A percentile compares a stretch with the other conserved stretches of the same genome.
phyloP scores from a whole-genome alignment of 2,113 vertebrate species.

The Bagarius yarrelli region DNA sequence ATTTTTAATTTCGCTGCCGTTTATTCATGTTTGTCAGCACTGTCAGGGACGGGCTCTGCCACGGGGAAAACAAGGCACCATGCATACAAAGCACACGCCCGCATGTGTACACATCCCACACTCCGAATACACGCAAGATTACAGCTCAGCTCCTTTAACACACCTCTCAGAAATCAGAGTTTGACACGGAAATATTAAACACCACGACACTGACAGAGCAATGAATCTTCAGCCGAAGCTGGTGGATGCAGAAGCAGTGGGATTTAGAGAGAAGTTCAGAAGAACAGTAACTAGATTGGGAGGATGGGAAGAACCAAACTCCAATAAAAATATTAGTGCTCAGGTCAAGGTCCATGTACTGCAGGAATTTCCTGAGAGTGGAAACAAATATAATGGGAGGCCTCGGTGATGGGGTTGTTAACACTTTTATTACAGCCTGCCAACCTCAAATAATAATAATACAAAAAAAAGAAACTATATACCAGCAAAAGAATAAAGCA shows the following conservation, averaged over 20 bases:
- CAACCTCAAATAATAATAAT: background rate
- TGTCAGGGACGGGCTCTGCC: conserved; percentile 33
- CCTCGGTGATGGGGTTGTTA: conserved; percentile 9
- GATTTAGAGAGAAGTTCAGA: background rate
- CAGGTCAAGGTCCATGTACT: conserved; percentile 36
- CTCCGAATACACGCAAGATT: background rate
- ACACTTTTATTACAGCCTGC: conserved; percentile 16
- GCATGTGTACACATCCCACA: conserved; percentile 37
- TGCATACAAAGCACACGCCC: conserved; percentile 31
- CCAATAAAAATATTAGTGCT: conserved; percentile 26
- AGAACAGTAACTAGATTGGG: conserved; percentile 27
- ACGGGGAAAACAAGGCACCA: conserved; percentile 24
- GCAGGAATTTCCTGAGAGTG: conserved; percentile 37
- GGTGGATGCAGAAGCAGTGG: background rate
- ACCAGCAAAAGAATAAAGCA: background rate
- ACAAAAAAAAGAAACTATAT: background rate
- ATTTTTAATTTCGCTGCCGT: conserved; percentile 50
- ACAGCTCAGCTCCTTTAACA: conserved; percentile 8
- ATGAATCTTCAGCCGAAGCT: background rate
- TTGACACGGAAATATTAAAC: conserved; percentile 4
- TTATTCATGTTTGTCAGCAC: conserved; percentile 38
- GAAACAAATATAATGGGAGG: conserved; percentile 17
- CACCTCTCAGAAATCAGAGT: conserved; percentile 5
- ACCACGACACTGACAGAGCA: background rate
- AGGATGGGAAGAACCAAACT: conserved; percentile 20